Evolutionary conservation across 2,113 vertebrate species (phyloP), one percentile per base, ranked within the genome.

Genomic region (Alligator sinensis): DNA sequence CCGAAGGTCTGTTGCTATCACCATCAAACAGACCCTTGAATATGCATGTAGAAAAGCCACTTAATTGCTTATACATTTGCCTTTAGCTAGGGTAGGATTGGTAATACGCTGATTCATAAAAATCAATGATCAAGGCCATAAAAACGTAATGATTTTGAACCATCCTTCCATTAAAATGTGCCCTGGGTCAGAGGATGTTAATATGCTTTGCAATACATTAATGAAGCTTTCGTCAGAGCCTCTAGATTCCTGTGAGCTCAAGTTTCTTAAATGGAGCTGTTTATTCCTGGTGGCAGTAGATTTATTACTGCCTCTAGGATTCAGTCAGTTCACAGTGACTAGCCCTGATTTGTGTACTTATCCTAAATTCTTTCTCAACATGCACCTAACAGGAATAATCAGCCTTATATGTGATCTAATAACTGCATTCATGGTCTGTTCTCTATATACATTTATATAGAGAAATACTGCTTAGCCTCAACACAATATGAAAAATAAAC

Each of bases 251-350:
- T 95, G 57, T 78, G 80, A 91, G 74, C 63, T 89, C 74, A 55
- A 14, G 55, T 81, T 84, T 91, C 80, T 57, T 83, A 83, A 93
- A 83, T 83, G 68, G 34, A 91, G 86, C 61, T 89, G 47, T 94
- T 91, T 87, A 78, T 80, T 92, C 77, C 80, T 91, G 62, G 19
- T 93, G 77, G 77, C 80, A 87, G 74, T 92, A 66, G 63, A 83
- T 94, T 64, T 92, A 80, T 81, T 92, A 62, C 90, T 75, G 54
- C 68, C 86, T 88, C 57, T 79, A 58, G 54, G 58, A 72, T 86
- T 92, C 82, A 94, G 25, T 88, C 24, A 77, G 38, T 87, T 55
- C 79, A 1, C 17, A 24, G 25, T 28, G 55, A 78, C 58, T 85
- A 77, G 62, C n/a, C 55, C 30, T 84, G 74, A 14, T 94, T 82